Evolutionary conservation across 1,140 invertebrate species (phyloP), one percentile per base, ranked within the genome.

Genomic region (Parasteatoda tepidariorum): DNA sequence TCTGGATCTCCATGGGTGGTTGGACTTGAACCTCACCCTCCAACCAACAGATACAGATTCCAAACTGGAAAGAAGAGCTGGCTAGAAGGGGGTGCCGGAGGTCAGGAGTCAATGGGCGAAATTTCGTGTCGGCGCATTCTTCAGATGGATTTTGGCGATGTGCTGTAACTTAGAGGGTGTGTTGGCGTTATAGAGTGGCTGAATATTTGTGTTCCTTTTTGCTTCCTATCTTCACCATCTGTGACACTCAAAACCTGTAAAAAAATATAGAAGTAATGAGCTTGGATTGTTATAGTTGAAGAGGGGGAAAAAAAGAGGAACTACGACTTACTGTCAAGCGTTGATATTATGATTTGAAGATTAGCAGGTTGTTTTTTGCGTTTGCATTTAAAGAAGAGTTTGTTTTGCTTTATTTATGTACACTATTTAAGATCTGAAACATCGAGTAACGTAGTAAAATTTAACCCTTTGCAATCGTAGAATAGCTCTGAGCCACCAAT

Each of bases 41-140:
- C 6, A 6, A 13, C 26, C 22, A 54, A 22, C 6, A 6, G 22
- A 41, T 28, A 30, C 5, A 48, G 41, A n/a, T 22, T 13, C n/a
- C 61, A 22, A 11, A 61, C 11, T 11, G 57, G 57, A 61, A 22
- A 22, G 9, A 11, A n/a, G n/a, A n/a, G n/a, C n/a, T n/a, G n/a
- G n/a, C n/a, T n/a, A n/a, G 24, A n/a, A 48, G 26, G 41, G 38
- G 41, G 59, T 59, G 33, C 34, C 26, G 11, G 26, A 38, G 59
- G 59, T 64, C 74, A 64, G 34, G 34, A 54, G 74, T 66, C 74
- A 66, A 66, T 54, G 61, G 74, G 74, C 34, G 61, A 38, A 26
- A 31, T 31, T 57, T 41, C 54, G 28, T 22, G 41, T 66, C 33
- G 61, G 24, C 33, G 55, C n/a, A 30, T 30, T 59, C 55, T 18